Evolutionary conservation across 2,113 vertebrate species (phyloP).

Genomic region (Dasyprocta punctata): DNA sequence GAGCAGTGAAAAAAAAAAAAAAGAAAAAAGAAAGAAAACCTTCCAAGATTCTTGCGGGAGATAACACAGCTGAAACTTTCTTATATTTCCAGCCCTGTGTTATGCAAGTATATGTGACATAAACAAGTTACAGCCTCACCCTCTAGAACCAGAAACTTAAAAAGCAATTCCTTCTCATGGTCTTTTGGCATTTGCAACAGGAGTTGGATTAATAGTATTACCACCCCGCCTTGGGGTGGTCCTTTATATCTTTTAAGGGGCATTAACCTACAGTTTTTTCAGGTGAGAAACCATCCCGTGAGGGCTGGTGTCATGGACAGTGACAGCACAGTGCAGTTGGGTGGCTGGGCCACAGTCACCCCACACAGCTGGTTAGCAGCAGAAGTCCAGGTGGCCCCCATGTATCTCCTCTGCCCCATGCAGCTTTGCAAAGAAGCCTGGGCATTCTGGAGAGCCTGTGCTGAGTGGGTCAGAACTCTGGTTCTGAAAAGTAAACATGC

Average conservation of each 20-base stretch:
- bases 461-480: background rate
- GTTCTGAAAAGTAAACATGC: background rate
- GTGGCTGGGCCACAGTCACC: background rate
- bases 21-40: background rate
- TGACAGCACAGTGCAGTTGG: background rate
- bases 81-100: background rate
- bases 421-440: background rate
- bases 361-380: background rate
- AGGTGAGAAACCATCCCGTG: background rate
- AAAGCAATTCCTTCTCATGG: background rate
- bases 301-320: background rate
- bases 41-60: background rate
- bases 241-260: background rate
- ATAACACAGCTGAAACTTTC: background rate
- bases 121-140: background rate
- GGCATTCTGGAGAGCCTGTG: background rate
- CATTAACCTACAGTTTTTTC: background rate
- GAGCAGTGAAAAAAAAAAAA: background rate
- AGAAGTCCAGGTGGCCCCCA: background rate
- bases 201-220: background rate
- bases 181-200: background rate
- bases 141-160: conserved; percentile 19
- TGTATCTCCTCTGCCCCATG: background rate
- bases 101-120: background rate
- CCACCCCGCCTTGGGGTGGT: background rate